These are phyloP conservation scores for Melikaiella ostensackeni DNA, from an alignment of 2,888 invertebrate genomes.

Conservation along the genomic window DNA sequence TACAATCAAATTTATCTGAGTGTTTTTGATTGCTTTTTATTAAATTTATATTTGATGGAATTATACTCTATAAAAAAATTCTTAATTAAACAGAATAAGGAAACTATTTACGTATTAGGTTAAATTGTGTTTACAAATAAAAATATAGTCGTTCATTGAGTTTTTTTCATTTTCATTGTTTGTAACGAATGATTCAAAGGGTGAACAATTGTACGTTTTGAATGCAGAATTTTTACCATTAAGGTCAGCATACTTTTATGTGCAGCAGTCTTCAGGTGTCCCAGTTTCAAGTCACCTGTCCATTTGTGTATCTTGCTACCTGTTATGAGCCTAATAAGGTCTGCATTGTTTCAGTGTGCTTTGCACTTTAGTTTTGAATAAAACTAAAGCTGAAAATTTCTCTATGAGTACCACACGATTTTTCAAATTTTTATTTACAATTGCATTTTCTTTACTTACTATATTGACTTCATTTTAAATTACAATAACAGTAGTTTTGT, in stretches of 20 bases:
- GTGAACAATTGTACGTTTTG: not conserved
- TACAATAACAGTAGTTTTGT: not conserved
- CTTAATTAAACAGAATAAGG: not conserved
- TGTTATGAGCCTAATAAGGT: slow-evolving; percentile 38
- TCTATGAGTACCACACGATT: not conserved
- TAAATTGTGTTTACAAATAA: not conserved
- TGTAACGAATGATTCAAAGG: not conserved
- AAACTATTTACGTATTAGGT: not conserved
- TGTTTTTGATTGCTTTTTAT: not conserved
- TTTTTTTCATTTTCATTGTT: not conserved
- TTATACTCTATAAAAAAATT: not conserved
- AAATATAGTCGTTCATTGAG: not conserved
- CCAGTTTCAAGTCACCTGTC: slow-evolving; percentile 38
- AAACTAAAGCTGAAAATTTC: not conserved
- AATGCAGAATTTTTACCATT: slow-evolving; percentile 18
- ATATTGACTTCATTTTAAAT: not conserved
- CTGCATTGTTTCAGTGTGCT: slow-evolving; percentile 29
- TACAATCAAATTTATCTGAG: no score
- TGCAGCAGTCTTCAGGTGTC: slow-evolving; percentile 32
- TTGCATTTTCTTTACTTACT: not conserved
- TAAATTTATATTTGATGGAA: not conserved
- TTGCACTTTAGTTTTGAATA: slow-evolving; percentile 24
- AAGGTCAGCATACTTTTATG: slow-evolving; percentile 28
- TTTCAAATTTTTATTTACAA: not conserved
- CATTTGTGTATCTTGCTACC: slow-evolving; percentile 34